phyloP scores from a whole-genome alignment of 2,888 invertebrate species.

The Drosophila anceps region DNA sequence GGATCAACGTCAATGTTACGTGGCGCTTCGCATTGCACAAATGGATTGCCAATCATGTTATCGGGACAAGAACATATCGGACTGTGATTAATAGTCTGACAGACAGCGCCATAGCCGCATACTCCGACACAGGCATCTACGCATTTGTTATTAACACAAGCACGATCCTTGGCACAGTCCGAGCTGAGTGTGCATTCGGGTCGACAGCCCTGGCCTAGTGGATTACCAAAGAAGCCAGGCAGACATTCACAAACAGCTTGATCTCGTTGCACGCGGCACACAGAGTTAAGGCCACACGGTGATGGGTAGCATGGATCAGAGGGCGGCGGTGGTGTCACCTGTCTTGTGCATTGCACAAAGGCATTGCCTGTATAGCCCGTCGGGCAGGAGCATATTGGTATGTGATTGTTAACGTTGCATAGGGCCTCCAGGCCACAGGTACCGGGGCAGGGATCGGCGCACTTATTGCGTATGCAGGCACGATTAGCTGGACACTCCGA shows the following conservation, averaged over 20 bases:
- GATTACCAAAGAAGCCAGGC: constrained; percentile 90
- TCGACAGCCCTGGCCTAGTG: constrained; percentile 89
- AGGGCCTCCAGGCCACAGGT: constrained; percentile 94
- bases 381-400: constrained; percentile 88
- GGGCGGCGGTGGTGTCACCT: constrained; percentile 76
- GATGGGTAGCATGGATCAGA: constrained; percentile 88
- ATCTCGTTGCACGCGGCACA: constrained; percentile 87
- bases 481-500: constrained; percentile 93
- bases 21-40: constrained; percentile 88
- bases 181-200: constrained; percentile 94
- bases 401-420: constrained; percentile 90
- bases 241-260: constrained; percentile 91
- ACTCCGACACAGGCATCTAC: constrained; percentile 92
- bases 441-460: constrained; percentile 92
- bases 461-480: constrained; percentile 93
- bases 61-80: constrained; percentile 93
- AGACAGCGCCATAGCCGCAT: constrained; percentile 92
- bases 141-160: constrained; percentile 93
- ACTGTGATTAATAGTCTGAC: constrained; percentile 93
- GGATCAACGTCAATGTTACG: constrained; percentile 87
- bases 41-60: constrained; percentile 92
- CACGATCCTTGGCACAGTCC: constrained; percentile 91
- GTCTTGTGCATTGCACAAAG: constrained; percentile 86
- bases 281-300: constrained; percentile 92
- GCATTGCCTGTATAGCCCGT: constrained; percentile 89